These are phyloP conservation scores for Helarctos malayanus DNA, from an alignment of 2,797 vertebrate genomes.

Conservation along the genomic window DNA sequence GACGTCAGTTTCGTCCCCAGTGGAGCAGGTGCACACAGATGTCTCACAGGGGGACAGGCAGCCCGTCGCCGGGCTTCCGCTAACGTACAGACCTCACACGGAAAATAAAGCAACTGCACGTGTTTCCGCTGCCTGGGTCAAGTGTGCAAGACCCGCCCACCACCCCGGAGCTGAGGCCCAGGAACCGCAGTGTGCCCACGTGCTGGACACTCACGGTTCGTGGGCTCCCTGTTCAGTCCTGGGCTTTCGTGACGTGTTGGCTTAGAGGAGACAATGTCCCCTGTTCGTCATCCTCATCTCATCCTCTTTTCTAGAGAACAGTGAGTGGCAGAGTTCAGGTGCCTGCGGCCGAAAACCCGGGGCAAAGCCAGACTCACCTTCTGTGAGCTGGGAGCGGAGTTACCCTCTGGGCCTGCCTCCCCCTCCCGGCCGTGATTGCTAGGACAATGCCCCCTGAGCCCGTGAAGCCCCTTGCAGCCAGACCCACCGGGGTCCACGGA, in stretches of 20 bases:
- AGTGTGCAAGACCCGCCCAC: background rate
- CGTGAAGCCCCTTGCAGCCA: background rate
- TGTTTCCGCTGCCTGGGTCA: background rate
- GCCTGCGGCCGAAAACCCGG: background rate
- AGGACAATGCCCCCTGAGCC: background rate
- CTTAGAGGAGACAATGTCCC: background rate
- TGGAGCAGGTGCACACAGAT: background rate
- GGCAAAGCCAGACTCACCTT: too few species aligned
- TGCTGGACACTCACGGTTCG: background rate
- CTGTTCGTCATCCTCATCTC: background rate
- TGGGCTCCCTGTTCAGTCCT: background rate
- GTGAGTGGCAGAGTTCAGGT: background rate
- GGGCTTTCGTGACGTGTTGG: background rate
- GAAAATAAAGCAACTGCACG: accelerated
- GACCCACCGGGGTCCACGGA: background rate
- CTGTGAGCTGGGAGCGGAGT: too few species aligned
- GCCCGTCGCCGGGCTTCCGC: background rate
- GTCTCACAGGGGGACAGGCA: background rate
- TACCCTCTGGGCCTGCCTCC: background rate
- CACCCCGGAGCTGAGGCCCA: accelerated
- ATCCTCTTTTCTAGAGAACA: accelerated
- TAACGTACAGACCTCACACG: background rate
- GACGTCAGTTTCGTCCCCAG: background rate
- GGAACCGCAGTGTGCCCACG: background rate
- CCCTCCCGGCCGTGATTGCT: background rate